Conservation (phyloP, 2,888 invertebrate genomes). For the Sipha maydis region DNA sequence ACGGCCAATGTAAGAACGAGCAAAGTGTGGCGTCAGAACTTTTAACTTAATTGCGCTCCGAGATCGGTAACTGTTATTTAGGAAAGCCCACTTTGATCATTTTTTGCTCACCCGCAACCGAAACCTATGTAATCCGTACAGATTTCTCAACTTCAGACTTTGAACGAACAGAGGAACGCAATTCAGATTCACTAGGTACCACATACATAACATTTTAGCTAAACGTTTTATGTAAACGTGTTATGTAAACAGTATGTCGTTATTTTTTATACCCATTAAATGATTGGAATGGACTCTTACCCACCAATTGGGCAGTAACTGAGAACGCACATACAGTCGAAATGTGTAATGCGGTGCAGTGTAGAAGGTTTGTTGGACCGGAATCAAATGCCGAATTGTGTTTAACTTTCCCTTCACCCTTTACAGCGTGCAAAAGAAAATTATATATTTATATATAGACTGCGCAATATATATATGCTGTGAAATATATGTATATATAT, state of each 20-base stretch:
- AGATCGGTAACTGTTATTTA: not conserved
- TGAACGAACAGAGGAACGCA: too few relatives aligned
- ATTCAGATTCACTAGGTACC: too few relatives aligned
- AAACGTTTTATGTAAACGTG: too few relatives aligned
- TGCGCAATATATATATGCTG: not conserved
- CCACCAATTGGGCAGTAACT: not conserved
- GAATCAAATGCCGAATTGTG: slow-evolving; percentile 22
- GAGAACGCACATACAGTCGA: not conserved
- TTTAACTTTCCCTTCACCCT: not conserved
- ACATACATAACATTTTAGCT: too few relatives aligned
- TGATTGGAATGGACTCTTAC: not conserved
- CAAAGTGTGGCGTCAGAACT: not conserved
- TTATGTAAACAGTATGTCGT: not conserved
- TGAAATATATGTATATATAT: not conserved
- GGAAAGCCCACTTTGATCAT: not conserved
- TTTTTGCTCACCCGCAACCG: not conserved
- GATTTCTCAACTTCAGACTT: too few relatives aligned
- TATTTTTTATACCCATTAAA: not conserved
- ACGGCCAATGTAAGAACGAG: too few relatives aligned
- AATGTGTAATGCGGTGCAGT: not conserved
- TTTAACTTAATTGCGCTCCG: not conserved
- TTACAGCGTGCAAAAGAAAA: not conserved
- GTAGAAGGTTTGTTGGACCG: slow-evolving; percentile 20
- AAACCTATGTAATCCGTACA: too few relatives aligned
- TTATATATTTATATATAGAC: not conserved